These are phyloP conservation scores for Parotia lawesii DNA, from an alignment of 2,113 vertebrate species.

Conservation along the genomic window DNA sequence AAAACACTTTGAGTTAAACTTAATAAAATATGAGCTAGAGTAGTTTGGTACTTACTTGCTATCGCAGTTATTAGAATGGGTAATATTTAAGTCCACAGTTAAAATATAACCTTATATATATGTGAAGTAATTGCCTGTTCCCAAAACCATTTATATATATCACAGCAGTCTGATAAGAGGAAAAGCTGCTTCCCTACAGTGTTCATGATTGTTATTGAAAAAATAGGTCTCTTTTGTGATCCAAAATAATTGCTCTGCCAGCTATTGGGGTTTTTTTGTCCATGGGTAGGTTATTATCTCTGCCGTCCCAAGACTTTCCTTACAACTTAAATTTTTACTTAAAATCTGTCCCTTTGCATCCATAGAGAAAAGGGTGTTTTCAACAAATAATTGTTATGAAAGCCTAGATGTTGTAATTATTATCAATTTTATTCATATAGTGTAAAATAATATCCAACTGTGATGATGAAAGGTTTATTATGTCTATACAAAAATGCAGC, in stretches of 20 bases:
- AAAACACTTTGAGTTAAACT: background rate
- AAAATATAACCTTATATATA: background rate
- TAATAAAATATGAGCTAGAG: background rate
- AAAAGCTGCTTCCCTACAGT: background rate
- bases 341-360: background rate
- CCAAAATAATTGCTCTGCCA: background rate
- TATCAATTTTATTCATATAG: background rate
- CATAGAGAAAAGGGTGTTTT: background rate
- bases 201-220: background rate
- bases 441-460: background rate
- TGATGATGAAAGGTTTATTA: background rate
- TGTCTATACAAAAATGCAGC: background rate
- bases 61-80: background rate
- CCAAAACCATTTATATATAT: background rate
- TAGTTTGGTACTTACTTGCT: background rate
- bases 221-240: background rate
- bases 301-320: background rate
- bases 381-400: background rate
- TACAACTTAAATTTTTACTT: background rate
- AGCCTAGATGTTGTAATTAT: background rate
- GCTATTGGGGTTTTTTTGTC: background rate
- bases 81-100: background rate
- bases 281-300: background rate
- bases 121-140: background rate
- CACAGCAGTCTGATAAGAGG: background rate